Conservation (phyloP, 2,113 vertebrate species). For the Eublepharis macularius region DNA sequence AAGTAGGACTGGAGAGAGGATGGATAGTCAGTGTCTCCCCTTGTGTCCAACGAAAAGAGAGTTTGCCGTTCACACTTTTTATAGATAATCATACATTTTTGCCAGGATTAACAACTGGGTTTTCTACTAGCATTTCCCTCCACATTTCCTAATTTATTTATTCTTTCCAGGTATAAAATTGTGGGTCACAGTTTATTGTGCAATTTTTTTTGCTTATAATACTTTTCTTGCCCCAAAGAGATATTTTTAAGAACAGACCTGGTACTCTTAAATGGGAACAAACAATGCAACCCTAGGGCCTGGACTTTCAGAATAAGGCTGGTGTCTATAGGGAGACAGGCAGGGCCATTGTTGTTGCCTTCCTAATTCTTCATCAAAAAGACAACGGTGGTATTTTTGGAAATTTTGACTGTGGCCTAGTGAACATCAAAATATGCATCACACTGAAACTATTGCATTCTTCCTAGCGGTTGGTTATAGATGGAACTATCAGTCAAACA, state of each 20-base stretch:
- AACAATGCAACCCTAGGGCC: not conserved
- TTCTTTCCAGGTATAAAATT: conserved; percentile 3
- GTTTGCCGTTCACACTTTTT: not conserved
- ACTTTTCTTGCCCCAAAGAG: not conserved
- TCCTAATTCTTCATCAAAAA: conserved; percentile 19
- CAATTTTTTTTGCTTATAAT: not conserved
- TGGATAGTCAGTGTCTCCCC: not conserved
- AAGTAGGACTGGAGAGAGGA: not conserved
- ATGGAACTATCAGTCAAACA: not conserved
- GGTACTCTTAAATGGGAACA: conserved; percentile 16
- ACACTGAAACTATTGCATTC: conserved; percentile 23
- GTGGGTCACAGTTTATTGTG: conserved; percentile 22
- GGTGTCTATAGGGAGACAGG: conserved; percentile 24
- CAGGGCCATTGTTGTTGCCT: conserved; percentile 24
- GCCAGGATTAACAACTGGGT: conserved; percentile 21
- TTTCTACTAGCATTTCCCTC: not conserved
- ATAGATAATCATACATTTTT: not conserved
- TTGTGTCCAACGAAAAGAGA: not conserved
- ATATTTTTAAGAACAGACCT: conserved; percentile 18
- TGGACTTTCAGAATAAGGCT: not conserved
- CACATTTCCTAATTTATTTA: conserved; percentile 23
- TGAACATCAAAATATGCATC: conserved; percentile 1
- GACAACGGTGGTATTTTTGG: conserved; percentile 34
- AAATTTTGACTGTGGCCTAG: conserved; percentile 35
- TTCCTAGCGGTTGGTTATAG: not conserved